These are phyloP conservation scores for Acronicta aceris DNA, from an alignment of 2,888 invertebrate genomes.

Conservation along the genomic window DNA sequence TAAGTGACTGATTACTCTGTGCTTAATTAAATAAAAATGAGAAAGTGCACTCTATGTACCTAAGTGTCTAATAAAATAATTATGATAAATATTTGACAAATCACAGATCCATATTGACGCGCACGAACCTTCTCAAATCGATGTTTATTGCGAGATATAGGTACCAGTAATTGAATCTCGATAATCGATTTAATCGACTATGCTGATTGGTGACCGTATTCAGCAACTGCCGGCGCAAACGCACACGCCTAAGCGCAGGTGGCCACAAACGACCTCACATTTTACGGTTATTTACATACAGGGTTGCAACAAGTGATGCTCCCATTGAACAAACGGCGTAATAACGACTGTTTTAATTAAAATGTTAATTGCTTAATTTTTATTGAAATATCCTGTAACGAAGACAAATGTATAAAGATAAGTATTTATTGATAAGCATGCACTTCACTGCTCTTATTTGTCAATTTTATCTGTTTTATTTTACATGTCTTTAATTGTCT, in stretches of 20 bases:
- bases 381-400: constrained; percentile 38
- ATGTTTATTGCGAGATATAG: constrained; percentile 52
- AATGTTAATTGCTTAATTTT: constrained; percentile 54
- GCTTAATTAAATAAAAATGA: too few relatives aligned
- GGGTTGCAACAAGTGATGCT: constrained; percentile 46
- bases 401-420: constrained; percentile 21
- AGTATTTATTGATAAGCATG: constrained; percentile 29
- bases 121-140: constrained; percentile 52
- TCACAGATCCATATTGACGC: constrained; percentile 21
- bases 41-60: too few relatives aligned
- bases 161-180: constrained; percentile 60
- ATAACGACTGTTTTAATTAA: constrained; percentile 52
- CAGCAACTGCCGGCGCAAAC: constrained; percentile 49
- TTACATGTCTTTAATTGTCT: constrained; percentile 3
- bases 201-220: constrained; percentile 55
- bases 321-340: constrained; percentile 36
- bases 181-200: constrained; percentile 63
- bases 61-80: background rate
- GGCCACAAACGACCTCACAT: constrained; percentile 55
- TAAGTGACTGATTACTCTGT: too few relatives aligned
- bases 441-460: background rate
- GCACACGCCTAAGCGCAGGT: constrained; percentile 58
- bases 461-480: background rate
- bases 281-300: constrained; percentile 53
- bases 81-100: constrained; percentile 36